These are phyloP conservation scores for Meles meles DNA, from an alignment of 2,113 vertebrate genomes.

Conservation along the genomic window DNA sequence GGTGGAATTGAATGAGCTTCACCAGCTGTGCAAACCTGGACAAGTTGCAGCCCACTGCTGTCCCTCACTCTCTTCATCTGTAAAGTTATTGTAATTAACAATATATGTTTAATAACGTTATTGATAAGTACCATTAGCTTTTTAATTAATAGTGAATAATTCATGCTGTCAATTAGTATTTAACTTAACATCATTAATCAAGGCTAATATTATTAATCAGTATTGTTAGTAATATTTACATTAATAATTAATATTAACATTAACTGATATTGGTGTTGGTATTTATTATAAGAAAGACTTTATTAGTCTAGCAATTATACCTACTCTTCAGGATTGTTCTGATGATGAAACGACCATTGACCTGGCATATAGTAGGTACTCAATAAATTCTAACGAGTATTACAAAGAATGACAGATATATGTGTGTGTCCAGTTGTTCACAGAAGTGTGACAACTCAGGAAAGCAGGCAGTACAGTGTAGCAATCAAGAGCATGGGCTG, in stretches of 20 bases:
- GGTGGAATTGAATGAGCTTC: not conserved
- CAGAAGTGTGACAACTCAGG: not conserved
- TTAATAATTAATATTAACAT: not conserved
- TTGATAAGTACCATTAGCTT: not conserved
- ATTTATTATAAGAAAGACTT: not conserved
- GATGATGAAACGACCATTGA: not conserved
- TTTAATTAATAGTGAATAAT: not conserved
- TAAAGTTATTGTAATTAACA: slow-evolving; percentile 17
- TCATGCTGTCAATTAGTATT: not conserved
- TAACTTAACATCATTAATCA: not conserved
- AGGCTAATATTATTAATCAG: not conserved
- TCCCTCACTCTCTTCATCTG: not conserved
- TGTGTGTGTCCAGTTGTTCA: not conserved
- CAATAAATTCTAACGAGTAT: not conserved
- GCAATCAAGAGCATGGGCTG: not conserved
- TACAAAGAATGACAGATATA: not conserved
- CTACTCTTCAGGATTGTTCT: not conserved
- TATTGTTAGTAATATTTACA: not conserved
- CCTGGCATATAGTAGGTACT: not conserved
- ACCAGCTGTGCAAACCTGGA: not conserved
- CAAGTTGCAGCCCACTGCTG: not conserved
- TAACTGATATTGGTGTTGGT: not conserved
- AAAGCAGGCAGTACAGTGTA: not conserved
- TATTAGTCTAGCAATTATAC: not conserved
- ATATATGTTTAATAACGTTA: not conserved